These are phyloP conservation scores for Pseudoatta argentina DNA, from an alignment of 1,140 invertebrate species.

Conservation along the genomic window DNA sequence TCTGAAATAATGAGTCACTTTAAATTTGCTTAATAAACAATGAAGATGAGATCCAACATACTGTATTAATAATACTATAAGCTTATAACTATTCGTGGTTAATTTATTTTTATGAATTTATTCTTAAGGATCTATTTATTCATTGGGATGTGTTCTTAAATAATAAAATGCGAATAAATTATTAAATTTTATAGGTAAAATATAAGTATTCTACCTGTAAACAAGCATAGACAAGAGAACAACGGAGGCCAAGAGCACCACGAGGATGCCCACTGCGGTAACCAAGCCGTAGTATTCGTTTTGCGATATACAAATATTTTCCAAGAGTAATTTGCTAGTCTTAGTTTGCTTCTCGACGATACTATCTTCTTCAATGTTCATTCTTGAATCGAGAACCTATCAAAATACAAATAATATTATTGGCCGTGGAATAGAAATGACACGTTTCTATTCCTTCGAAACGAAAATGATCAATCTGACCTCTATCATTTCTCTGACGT, in stretches of 20 bases:
- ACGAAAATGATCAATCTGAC: constrained; percentile 81
- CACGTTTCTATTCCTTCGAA: not conserved
- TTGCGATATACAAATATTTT: constrained; percentile 90
- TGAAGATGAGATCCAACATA: not conserved
- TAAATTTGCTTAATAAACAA: not conserved
- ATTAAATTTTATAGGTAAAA: not conserved
- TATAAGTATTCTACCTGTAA: constrained; percentile 87
- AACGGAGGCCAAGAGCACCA: constrained; percentile 89
- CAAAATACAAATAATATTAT: not conserved
- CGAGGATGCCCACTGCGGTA: constrained; percentile 90
- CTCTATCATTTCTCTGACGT: constrained; percentile 95
- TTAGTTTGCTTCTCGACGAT: constrained; percentile 87
- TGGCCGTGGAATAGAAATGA: not conserved
- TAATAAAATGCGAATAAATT: not conserved
- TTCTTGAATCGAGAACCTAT: constrained; percentile 90
- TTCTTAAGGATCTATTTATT: not conserved
- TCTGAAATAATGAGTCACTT: constrained; percentile 69
- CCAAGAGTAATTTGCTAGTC: constrained; percentile 77
- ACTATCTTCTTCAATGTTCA: constrained; percentile 90
- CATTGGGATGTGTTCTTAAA: not conserved
- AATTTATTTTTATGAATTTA: not conserved
- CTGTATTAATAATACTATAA: not conserved
- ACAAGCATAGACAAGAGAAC: constrained; percentile 89
- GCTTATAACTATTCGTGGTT: not conserved
- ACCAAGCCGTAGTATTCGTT: constrained; percentile 93